Base-by-base conservation (phyloP, 2,113 vertebrate genomes). In the Platycercus adscitus region DNA sequence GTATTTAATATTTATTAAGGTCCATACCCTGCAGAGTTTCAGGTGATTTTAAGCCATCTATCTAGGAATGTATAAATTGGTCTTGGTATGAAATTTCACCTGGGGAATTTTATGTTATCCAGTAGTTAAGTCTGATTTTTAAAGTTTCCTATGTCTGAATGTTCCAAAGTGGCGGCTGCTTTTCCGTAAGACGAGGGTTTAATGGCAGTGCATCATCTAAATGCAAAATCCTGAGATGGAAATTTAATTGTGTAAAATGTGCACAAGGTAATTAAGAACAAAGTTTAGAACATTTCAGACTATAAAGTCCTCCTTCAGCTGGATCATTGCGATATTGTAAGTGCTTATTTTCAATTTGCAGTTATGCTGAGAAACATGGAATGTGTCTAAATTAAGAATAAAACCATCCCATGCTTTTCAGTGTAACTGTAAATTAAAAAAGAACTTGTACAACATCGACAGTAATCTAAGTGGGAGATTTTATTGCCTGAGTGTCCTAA, bases 1-100 rank as follows among this genome's bases (percentile, higher is more conserved):
- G 96, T 98, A 97, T 98, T 98, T 98, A 98, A 98, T 98, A 98
- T 98, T 98, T 98, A 98, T 98, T 96, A 95, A 96, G 95, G 97
- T 94, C 94, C 82, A 66, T 81, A 72, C 95, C 95, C 95, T 87
- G 93, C 92, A 92, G 97, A 96, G 83, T 96, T 98, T 65, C 96
- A 97, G 96, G 93, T 97, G 97, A 96, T 97, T 92, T 98, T 95
- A 96, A 97, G 94, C 91, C 92, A 86, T 96, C 93, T 97, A 86
- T 94, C 96, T 86, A 82, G 94, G 95, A 97, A 95, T 83, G 91
- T 84, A 90, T 91, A 97, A 98, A 98, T 98, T 97, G 97, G 90
- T 94, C 95, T 96, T 96, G 90, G 91, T 96, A 97, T 97, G 96
- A 75, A 94, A 96, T 96, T 97, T 91, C 95, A 95, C 95, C 94